phyloP scores from a whole-genome alignment of 2,113 vertebrate species.

The Misgurnus anguillicaudatus region DNA sequence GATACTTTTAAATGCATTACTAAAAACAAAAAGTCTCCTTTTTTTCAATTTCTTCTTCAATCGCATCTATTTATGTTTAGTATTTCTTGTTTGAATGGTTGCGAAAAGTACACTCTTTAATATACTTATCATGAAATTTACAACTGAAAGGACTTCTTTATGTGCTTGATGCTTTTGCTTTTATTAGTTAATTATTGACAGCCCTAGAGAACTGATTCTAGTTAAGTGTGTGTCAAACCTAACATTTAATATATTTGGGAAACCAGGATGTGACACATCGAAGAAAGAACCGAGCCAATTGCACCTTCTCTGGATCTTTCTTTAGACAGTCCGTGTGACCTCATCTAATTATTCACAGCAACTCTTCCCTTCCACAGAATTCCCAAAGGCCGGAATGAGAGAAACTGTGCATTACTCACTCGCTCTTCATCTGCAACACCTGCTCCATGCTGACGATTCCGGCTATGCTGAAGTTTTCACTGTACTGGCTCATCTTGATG shows the following conservation, averaged over 20 bases:
- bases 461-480: slow-evolving; percentile 85
- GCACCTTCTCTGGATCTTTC: background rate
- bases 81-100: no score
- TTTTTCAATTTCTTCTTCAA: no score
- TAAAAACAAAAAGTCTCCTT: no score
- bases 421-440: slow-evolving; percentile 91
- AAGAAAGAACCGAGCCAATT: background rate
- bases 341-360: slow-evolving; percentile 1
- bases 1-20: background rate
- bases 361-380: background rate
- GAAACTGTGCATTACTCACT: slow-evolving; percentile 78
- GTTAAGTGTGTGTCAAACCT: background rate
- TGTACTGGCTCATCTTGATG: slow-evolving; percentile 97
- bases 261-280: background rate
- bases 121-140: no score
- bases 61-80: no score
- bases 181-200: background rate
- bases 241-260: background rate
- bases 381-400: background rate
- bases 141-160: background rate
- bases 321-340: slow-evolving; percentile 13
- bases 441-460: slow-evolving; percentile 90
- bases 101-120: no score
- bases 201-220: background rate
- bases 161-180: background rate